Evolutionary conservation across 2,797 vertebrate species (phyloP), one percentile per base, ranked within the genome.

Genomic region (Megalops cyprinoides): DNA sequence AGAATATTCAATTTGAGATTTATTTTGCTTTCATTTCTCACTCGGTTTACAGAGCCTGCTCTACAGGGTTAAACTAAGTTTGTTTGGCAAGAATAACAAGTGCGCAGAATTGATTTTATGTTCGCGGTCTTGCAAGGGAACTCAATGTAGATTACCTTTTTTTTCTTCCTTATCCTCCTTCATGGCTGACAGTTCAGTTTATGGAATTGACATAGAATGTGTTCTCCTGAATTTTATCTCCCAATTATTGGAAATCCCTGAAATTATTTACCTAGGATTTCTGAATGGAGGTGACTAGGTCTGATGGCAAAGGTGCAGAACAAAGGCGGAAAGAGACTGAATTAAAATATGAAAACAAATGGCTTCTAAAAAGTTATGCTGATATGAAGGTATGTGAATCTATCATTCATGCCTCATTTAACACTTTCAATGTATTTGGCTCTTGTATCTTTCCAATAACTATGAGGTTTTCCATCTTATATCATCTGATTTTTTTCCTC

Each of bases 61-160:
- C 65, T 20, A 12, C 60, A 79, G 79, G 78, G 78, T 75, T 76
- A 82, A 78, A 84, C 25, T 79, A 76, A 46, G 55, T 74, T 84
- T 84, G 79, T 82, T 75, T 85, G n/a, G 82, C 74, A 74, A 28
- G 62, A 37, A 34, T 80, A 82, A 78, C 73, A 79, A 85, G 84
- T 86, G 85, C 81, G 82, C 81, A 62, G 1, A 83, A 86, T 85
- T 84, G 84, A 85, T 81, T 84, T 82, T 79, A 76, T 84, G 82
- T 85, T 84, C 69, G 82, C 76, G 82, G 82, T 85, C 82, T 78
- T 82, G 75, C 76, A 80, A 79, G 69, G 81, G 67, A 84, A 77
- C 67, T 79, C 79, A 73, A 67, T 82, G 78, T 76, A 76, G 79
- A 84, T 83, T 83, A 48, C 62, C 34, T 37, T 51, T 31, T 49